Evolutionary conservation across 2,888 invertebrate species (phyloP).

Genomic region (Lysandra coridon): DNA sequence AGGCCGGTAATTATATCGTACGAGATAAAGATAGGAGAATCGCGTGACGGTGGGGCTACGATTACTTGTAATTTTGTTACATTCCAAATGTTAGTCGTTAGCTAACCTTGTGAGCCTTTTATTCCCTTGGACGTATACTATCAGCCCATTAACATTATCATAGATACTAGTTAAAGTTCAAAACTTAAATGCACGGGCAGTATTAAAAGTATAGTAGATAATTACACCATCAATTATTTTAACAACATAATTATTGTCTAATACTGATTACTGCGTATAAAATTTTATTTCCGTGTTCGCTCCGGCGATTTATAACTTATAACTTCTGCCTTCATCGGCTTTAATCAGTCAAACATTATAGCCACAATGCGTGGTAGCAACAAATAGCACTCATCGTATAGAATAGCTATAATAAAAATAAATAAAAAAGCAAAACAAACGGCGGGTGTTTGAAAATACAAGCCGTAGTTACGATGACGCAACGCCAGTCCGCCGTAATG

Average conservation of each 20-base stretch:
- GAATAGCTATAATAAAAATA: constrained; percentile 33
- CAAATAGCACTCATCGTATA: constrained; percentile 31
- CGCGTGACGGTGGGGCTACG: constrained; percentile 62
- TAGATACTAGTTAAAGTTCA: not conserved
- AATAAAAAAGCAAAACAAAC: constrained; percentile 41
- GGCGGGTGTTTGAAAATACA: constrained; percentile 45
- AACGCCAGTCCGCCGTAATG: constrained; percentile 75
- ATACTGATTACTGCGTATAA: not conserved
- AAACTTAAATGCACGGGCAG: not conserved
- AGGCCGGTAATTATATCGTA: constrained; percentile 66
- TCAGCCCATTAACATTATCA: not conserved
- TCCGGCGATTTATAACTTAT: not conserved
- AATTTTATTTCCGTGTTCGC: not conserved
- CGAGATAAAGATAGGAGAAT: constrained; percentile 71
- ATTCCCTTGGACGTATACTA: not conserved
- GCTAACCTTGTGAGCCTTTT: constrained; percentile 34
- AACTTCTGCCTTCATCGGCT: constrained; percentile 1
- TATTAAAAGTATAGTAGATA: constrained; percentile 12
- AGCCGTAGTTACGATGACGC: constrained; percentile 72
- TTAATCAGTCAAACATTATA: not conserved
- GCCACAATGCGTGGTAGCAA: constrained; percentile 7
- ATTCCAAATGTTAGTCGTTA: constrained; percentile 45
- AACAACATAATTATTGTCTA: not conserved
- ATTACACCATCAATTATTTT: constrained; percentile 5
- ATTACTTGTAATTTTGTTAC: constrained; percentile 72